Percentiles rank a stretch among this genome's conserved stretches.
These are phyloP conservation scores for Hassar affinis DNA, from an alignment of 2,113 vertebrate species.

Conservation along the genomic window DNA sequence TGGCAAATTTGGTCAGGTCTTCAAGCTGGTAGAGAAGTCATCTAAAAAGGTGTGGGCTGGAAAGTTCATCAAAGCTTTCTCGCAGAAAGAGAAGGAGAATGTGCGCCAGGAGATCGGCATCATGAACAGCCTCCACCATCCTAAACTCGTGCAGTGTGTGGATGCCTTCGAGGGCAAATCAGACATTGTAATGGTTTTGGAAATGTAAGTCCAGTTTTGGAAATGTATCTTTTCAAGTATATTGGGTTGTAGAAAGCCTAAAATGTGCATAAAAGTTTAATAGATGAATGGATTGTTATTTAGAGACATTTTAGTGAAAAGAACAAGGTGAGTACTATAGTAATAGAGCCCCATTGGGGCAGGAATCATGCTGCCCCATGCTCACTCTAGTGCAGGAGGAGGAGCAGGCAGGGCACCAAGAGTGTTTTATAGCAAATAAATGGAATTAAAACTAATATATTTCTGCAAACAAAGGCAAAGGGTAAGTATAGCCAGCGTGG, in stretches of 20 bases:
- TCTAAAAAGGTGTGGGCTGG: conserved; percentile 95
- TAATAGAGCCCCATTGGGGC: background rate
- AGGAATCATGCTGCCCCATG: background rate
- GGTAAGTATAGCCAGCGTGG: background rate
- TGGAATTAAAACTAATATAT: background rate
- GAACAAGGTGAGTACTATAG: background rate
- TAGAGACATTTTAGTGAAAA: background rate
- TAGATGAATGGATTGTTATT: background rate
- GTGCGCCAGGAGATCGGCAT: conserved; percentile 92
- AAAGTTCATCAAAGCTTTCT: conserved; percentile 97
- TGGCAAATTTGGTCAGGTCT: conserved; percentile 98
- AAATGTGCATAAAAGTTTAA: background rate
- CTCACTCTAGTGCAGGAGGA: background rate
- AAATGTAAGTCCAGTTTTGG: conserved; percentile 89
- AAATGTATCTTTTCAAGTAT: background rate
- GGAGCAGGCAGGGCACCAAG: background rate
- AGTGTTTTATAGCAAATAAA: background rate
- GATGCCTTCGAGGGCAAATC: conserved; percentile 98
- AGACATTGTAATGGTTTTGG: conserved; percentile 97
- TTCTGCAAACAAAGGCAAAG: background rate
- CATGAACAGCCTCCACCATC: conserved; percentile 97
- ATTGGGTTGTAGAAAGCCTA: background rate
- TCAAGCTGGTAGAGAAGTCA: conserved; percentile 92
- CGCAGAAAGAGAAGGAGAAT: conserved; percentile 92
- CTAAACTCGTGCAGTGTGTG: conserved; percentile 94